Evolutionary conservation across 2,113 vertebrate genomes (phyloP), one percentile per base, ranked within the genome.

Genomic region (Odontesthes bonariensis): DNA sequence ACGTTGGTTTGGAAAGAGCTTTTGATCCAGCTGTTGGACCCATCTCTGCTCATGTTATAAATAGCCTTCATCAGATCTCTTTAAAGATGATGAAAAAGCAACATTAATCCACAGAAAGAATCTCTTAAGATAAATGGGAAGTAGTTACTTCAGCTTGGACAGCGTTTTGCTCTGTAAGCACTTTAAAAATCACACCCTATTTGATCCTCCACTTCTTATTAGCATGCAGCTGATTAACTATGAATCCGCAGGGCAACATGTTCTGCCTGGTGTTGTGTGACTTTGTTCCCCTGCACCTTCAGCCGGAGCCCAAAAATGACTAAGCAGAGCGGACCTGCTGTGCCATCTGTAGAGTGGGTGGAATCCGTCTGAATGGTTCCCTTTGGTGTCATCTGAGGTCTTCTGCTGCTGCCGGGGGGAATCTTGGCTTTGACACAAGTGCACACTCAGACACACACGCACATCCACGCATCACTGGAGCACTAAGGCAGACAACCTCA

Each of bases 301-400:
- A 1, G 31, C 71, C 33, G 54, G 59, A 66, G 60, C 44, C 6
- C 16, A 62, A 23, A 23, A 83, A n/a, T 76, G 53, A 87, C 76
- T 73, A 73, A 85, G 63, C 53, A 51, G 35, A 75, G 52, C 31
- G 32, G 69, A 69, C 72, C 66, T 54, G 73, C 76, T 60, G 57
- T 62, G 42, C 44, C 33, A 62, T 74, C 31, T 52, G 40, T 58
- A 32, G 66, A 65, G 76, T 70, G 75, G 75, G 68, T 44, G 78
- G 70, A 44, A 69, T 69, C 22, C 13, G 38, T 63, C 59, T 58
- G 51, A 46, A 44, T 38, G 20, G 49, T 56, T 58, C 62, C 23
- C 68, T 65, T 53, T 46, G 32, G 69, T 83, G 77, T 84, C 80
- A 70, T 74, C 35, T 72, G 19, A 88, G 72, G 77, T 83, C 81